A percentile compares a stretch with the other conserved stretches of the same genome.
These are phyloP conservation scores for Aegotheles bennettii DNA, from an alignment of 2,113 vertebrate genomes.

Conservation along the genomic window DNA sequence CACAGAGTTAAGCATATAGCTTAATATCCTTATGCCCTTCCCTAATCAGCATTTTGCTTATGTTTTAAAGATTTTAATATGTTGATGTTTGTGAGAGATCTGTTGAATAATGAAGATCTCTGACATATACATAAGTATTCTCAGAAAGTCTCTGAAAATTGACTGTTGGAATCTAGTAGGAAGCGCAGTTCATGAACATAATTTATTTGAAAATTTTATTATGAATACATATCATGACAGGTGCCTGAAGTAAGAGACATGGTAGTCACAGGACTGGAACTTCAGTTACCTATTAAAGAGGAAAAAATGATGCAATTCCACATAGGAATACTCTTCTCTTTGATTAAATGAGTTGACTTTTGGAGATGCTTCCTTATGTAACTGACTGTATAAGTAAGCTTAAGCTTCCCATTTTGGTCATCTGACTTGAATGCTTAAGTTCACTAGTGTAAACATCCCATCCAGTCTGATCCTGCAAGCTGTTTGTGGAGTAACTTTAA, in stretches of 20 bases:
- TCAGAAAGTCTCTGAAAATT: not conserved
- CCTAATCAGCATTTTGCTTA: not conserved
- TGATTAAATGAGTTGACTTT: not conserved
- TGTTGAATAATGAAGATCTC: not conserved
- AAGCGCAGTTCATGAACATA: not conserved
- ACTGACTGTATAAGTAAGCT: not conserved
- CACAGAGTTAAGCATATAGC: not conserved
- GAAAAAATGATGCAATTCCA: not conserved
- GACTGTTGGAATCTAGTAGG: not conserved
- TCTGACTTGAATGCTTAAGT: not conserved
- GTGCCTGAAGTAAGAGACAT: not conserved
- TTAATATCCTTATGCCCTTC: not conserved
- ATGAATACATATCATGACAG: not conserved
- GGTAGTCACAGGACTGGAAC: not conserved
- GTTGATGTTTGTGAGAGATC: not conserved
- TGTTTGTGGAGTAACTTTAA: not conserved
- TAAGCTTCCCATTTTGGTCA: not conserved
- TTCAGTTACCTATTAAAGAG: not conserved
- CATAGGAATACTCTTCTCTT: not conserved
- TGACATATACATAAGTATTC: not conserved
- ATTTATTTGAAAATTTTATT: not conserved
- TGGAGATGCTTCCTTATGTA: not conserved
- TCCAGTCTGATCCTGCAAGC: not conserved
- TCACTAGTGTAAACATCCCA: not conserved
- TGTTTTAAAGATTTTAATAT: not conserved